A percentile compares a stretch with the other conserved stretches of the same genome.
These are phyloP conservation scores for Helarctos malayanus DNA, from an alignment of 2,797 vertebrate genomes.

Conservation along the genomic window DNA sequence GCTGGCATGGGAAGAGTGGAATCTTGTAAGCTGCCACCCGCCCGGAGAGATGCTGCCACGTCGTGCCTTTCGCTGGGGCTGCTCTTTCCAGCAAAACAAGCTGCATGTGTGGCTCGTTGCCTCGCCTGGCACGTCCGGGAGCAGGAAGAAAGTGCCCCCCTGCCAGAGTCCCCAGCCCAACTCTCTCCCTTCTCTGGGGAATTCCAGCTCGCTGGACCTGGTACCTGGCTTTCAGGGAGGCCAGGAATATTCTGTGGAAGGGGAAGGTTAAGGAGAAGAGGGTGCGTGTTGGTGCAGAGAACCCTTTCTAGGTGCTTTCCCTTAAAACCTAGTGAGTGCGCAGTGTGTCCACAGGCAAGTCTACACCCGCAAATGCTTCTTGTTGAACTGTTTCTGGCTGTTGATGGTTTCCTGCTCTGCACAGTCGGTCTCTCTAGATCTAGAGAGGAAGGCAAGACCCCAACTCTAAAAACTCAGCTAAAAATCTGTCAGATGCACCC, in stretches of 20 bases:
- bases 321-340: background rate
- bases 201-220: background rate
- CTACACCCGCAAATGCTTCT: background rate
- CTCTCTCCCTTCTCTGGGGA: constrained; percentile 24
- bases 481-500: background rate
- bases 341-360: background rate
- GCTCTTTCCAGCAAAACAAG: constrained; percentile 68
- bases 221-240: background rate
- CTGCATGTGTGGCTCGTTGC: background rate
- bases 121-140: constrained; percentile 63
- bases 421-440: background rate
- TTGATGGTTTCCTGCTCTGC: background rate
- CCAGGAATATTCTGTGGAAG: background rate
- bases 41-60: background rate
- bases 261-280: background rate
- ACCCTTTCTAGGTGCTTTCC: background rate
- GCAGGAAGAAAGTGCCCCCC: constrained; percentile 45
- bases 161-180: background rate
- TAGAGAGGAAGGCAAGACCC: background rate
- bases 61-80: background rate
- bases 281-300: background rate
- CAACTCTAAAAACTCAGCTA: background rate
- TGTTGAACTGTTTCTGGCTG: background rate
- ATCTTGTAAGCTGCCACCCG: constrained; percentile 52
- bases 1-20: constrained; percentile 75